Evolutionary conservation across 2,113 vertebrate genomes (phyloP).

Genomic region (Cebidichthys violaceus): DNA sequence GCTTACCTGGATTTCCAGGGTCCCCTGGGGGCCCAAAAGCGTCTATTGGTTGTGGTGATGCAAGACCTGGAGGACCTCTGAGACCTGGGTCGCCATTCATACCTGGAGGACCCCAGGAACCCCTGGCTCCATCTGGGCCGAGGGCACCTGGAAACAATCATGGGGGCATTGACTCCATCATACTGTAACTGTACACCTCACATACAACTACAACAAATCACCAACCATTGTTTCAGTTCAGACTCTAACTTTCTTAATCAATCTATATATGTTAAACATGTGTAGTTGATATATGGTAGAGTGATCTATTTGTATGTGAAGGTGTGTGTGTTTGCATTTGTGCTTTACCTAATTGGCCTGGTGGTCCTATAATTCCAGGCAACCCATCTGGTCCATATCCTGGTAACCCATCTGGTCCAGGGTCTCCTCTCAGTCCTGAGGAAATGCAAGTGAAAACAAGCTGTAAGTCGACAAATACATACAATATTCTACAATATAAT

Average conservation of each 20-base stretch:
- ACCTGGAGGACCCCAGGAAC: conserved; percentile 62
- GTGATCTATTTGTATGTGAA: neutral
- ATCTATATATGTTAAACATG: neutral
- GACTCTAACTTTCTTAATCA: neutral
- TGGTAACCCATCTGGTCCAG: conserved; percentile 66
- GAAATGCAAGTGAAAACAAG: neutral
- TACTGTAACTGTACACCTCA: neutral
- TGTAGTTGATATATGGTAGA: neutral
- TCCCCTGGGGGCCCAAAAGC: conserved; percentile 34
- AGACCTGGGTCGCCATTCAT: conserved; percentile 59
- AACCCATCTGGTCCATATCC: conserved; percentile 61
- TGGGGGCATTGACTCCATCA: neutral
- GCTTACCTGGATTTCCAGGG: conserved; percentile 57
- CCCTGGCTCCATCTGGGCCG: conserved; percentile 65
- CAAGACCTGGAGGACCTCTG: conserved; percentile 44
- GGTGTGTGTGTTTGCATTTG: neutral
- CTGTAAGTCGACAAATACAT: neutral
- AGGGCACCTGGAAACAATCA: conserved; percentile 56
- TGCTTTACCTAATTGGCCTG: conserved; percentile 72
- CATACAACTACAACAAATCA: neutral
- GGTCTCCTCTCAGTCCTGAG: conserved; percentile 75
- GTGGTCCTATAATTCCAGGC: conserved; percentile 66
- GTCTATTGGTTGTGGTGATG: accelerated
- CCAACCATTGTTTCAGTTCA: neutral
- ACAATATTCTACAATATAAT: neutral